These are phyloP conservation scores for Beroe ovata DNA, from an alignment of 37 sponge, comb jelly and placozoan genomes.

Conservation along the genomic window DNA sequence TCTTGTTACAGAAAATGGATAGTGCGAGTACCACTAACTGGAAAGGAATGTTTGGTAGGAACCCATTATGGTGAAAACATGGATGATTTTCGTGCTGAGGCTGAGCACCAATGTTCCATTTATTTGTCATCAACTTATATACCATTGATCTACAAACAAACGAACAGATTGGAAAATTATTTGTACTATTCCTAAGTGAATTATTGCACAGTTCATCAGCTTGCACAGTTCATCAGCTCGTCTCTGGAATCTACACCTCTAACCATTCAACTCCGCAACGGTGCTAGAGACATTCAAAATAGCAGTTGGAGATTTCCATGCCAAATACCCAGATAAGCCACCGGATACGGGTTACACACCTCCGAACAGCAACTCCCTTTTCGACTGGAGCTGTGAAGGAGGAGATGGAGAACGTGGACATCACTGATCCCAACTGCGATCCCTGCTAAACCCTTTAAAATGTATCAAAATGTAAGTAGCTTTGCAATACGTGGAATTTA, in stretches of 20 bases:
- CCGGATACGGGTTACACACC: background rate
- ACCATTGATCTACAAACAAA: too few relatives aligned
- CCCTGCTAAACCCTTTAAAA: background rate
- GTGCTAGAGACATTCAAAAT: background rate
- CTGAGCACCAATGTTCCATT: too few relatives aligned
- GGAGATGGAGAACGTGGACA: background rate
- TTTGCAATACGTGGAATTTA: too few relatives aligned
- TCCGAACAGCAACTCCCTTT: background rate
- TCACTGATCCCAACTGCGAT: background rate
- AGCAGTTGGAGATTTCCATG: background rate
- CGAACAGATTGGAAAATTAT: too few relatives aligned
- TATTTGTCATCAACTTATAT: too few relatives aligned
- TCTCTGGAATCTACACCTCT: background rate
- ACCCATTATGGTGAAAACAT: constrained; percentile 52
- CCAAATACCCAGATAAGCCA: background rate
- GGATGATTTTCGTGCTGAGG: too few relatives aligned
- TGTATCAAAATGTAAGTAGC: background rate
- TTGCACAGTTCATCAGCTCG: too few relatives aligned
- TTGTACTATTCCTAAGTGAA: too few relatives aligned
- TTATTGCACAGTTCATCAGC: too few relatives aligned
- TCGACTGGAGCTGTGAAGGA: background rate
- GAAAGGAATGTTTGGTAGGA: constrained; percentile 46
- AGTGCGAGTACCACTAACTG: background rate
- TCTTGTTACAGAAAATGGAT: constrained; percentile 50
- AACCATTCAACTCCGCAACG: background rate